phyloP scores from a whole-genome alignment of 2,113 vertebrate species.

The Scartelaos histophorus region DNA sequence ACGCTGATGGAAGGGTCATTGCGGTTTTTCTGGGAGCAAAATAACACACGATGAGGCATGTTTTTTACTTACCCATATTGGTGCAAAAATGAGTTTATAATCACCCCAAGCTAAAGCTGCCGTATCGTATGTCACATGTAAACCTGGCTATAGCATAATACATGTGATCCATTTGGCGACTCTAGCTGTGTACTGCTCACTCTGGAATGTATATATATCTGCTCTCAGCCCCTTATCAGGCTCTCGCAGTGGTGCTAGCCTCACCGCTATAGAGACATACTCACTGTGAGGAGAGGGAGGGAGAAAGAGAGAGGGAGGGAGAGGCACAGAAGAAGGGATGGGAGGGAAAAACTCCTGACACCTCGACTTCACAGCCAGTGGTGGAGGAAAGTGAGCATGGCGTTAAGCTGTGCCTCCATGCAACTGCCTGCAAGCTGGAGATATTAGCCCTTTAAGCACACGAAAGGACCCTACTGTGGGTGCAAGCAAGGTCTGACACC shows the following conservation, averaged over 20 bases:
- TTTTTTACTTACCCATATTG: slow-evolving; percentile 11
- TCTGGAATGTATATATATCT: slow-evolving; percentile 72
- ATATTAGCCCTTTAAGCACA: slow-evolving; percentile 79
- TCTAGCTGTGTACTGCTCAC: slow-evolving; percentile 53
- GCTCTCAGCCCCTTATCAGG: slow-evolving; percentile 77
- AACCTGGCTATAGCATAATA: slow-evolving; percentile 55
- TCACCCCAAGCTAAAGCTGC: slow-evolving; percentile 21
- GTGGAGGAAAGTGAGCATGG: slow-evolving; percentile 71
- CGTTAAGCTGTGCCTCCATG: slow-evolving; percentile 69
- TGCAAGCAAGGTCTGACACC: slow-evolving; percentile 34
- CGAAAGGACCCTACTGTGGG: slow-evolving; percentile 62
- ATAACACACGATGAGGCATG: slow-evolving; percentile 40
- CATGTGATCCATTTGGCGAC: slow-evolving; percentile 65
- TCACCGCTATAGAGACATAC: slow-evolving; percentile 65
- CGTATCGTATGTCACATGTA: slow-evolving; percentile 51
- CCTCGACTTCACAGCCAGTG: slow-evolving; percentile 79
- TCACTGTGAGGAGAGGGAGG: slow-evolving; percentile 44
- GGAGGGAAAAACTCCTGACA: slow-evolving; percentile 72
- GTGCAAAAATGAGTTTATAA: slow-evolving; percentile 18
- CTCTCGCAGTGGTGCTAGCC: slow-evolving; percentile 68
- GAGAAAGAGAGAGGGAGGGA: slow-evolving; percentile 16
- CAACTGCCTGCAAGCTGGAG: slow-evolving; percentile 77
- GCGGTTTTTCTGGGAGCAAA: slow-evolving; percentile 62
- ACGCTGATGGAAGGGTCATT: slow-evolving; percentile 47
- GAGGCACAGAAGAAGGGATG: slow-evolving; percentile 28